Base-by-base conservation (phyloP, 2,797 vertebrate genomes). In the Microctenopoma steveboyesi region DNA sequence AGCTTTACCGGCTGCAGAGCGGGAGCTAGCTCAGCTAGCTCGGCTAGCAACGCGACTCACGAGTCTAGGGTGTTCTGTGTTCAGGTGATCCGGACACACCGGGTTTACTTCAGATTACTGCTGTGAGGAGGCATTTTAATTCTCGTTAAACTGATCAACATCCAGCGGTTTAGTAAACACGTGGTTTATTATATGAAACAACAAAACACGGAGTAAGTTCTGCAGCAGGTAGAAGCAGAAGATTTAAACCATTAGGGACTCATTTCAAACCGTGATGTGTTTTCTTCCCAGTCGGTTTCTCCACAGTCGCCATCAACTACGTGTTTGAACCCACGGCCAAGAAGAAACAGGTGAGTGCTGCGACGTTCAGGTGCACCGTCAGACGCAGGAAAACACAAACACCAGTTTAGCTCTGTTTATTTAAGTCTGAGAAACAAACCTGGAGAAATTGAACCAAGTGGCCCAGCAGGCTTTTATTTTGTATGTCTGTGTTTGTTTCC, bases 251-350 rank as follows among this genome's bases (percentile, higher is more conserved):
- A 53, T 43, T 18, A 15, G 7, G 28, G 14, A 10, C 2, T 45
- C 10, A 3, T 2, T 1, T 7, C 30, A 6, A 33, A 33, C 30
- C 4, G 7, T 5, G 30, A 33, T 57, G 40, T 25, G 4, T 67
- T 18, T 64, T 64, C 33, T 58, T 55, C 35, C 80, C 89, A 95
- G 94, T 94, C 10, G 93, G 94, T 28, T 95, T 88, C 73, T 94
- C 94, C 9, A 91, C 92, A 4, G 84, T 94, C 5, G 93, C 93
- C 69, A 76, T 95, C 52, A 94, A 94, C 82, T 92, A 95, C 39
- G 42, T 89, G 4, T 88, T 91, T 48, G 89, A 93, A 68, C 83
- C 89, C 0, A 63, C 81, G 4, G 9, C 77, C n/a, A 89, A 82
- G 30, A 92, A 91, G 74, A 94, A 93, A 80, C 84, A 86, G 89